Evolutionary conservation across 2,797 vertebrate genomes (phyloP).

Genomic region (Kryptolebias ocellatus): DNA sequence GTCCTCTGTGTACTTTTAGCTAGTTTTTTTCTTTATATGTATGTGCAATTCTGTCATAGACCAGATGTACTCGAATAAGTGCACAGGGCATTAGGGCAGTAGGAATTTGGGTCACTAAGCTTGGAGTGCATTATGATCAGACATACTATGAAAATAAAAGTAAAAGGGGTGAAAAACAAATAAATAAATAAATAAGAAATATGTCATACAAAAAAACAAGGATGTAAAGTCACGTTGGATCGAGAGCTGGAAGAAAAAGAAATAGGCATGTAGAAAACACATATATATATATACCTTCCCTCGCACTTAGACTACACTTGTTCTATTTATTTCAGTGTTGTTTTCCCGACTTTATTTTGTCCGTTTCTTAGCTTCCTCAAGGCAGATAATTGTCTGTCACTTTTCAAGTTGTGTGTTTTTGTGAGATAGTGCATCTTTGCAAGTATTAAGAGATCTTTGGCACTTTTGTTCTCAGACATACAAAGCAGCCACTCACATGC

Average conservation of each 20-base stretch:
- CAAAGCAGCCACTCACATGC: background rate
- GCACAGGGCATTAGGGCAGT: conserved; percentile 28
- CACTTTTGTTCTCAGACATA: conserved; percentile 26
- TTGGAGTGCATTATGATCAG: conserved; percentile 7
- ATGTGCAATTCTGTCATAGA: background rate
- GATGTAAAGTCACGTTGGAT: too few species aligned
- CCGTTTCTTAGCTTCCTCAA: background rate
- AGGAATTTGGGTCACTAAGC: conserved; percentile 49
- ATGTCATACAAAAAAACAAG: too few species aligned
- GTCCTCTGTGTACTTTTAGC: background rate
- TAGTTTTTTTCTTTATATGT: background rate
- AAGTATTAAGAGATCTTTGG: conserved; percentile 16
- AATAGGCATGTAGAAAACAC: too few species aligned
- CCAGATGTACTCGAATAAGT: conserved; percentile 14
- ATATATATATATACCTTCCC: too few species aligned
- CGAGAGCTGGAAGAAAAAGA: too few species aligned
- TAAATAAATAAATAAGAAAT: too few species aligned
- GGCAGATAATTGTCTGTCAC: background rate
- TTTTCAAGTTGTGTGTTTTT: background rate
- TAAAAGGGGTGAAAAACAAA: background rate
- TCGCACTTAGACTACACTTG: background rate
- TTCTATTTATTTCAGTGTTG: too few species aligned
- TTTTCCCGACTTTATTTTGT: too few species aligned
- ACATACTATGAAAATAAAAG: background rate
- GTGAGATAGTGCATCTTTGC: conserved; percentile 13